Base-by-base conservation (phyloP, 2,888 invertebrate species). In the Agonopterix arenella region DNA sequence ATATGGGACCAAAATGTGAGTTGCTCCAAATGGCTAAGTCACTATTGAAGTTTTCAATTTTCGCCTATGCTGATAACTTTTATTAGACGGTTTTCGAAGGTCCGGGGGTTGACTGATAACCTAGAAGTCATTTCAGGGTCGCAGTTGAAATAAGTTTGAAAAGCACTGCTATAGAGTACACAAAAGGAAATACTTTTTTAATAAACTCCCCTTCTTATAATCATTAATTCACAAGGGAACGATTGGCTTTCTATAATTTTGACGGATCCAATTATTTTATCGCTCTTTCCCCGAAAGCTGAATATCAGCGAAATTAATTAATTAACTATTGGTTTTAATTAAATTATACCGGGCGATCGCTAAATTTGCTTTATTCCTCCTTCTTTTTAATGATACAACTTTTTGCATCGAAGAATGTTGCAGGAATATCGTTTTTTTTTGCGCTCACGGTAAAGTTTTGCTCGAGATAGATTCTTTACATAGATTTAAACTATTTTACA, bases 221-320 rank as follows among this genome's bases (percentile, higher is more conserved):
- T 75, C 73, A 80, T 82, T 76, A 78, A 83, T 79, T 71, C 70
- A 66, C 61, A 57, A 54, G 66, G 64, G 61, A 70, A 66, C 74
- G 75, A 80, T 77, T 80, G 80, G 76, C 77, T 77, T 80, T 72
- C 79, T 72, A 81, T 77, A 80, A 80, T 80, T 82, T 80, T 80
- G 80, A 81, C 76, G 77, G 79, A 76, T 80, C 73, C 76, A 83
- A 83, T 84, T 82, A 84, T 81, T 81, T 79, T 70, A 79, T 74
- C 77, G 74, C 70, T 70, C 72, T 69, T 72, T 73, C 59, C 28
- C 67, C 66, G 62, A 70, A 73, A 59, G 68, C 64, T 70, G 68
- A 73, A 70, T 76, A 69, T 73, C 68, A 70, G 70, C 70, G 63
- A 76, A 77, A 80, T 80, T 80, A 80, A 84, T 82, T 83, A 83